Evolutionary conservation across 1,140 invertebrate species (phyloP).

Genomic region (Drosophila pallidifrons): DNA sequence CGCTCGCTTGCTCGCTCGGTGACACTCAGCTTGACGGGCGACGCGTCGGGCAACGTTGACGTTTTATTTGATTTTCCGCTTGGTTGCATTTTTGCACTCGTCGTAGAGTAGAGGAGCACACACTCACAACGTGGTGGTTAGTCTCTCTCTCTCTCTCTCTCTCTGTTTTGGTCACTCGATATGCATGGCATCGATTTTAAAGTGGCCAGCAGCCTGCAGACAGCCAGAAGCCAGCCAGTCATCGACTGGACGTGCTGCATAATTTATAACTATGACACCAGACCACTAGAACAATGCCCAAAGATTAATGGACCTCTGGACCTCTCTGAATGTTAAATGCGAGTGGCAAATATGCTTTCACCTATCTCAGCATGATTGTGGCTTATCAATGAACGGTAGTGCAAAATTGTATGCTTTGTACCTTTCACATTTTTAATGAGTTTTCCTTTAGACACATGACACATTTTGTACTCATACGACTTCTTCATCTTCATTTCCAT

Average conservation of each 20-base stretch:
- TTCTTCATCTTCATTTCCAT: slow-evolving; percentile 42
- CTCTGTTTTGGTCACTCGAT: slow-evolving; percentile 61
- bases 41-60: slow-evolving; percentile 59
- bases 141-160: no score
- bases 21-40: slow-evolving; percentile 45
- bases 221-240: slow-evolving; percentile 15
- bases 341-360: slow-evolving; percentile 22
- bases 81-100: slow-evolving; percentile 76
- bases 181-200: slow-evolving; percentile 75
- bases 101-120: slow-evolving; percentile 22
- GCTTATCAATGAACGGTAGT: slow-evolving; percentile 7
- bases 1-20: not conserved
- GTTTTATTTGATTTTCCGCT: slow-evolving; percentile 83
- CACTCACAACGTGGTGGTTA: not conserved
- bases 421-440: slow-evolving; percentile 48
- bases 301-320: slow-evolving; percentile 67
- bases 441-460: slow-evolving; percentile 18
- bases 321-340: slow-evolving; percentile 25
- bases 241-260: slow-evolving; percentile 52
- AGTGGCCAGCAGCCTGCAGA: slow-evolving; percentile 53
- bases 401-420: slow-evolving; percentile 31
- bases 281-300: slow-evolving; percentile 58
- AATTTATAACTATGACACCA: slow-evolving; percentile 76
- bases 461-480: slow-evolving; percentile 31
- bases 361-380: slow-evolving; percentile 37